Conservation (phyloP, 2,113 vertebrate genomes). For the Zeus faber region DNA sequence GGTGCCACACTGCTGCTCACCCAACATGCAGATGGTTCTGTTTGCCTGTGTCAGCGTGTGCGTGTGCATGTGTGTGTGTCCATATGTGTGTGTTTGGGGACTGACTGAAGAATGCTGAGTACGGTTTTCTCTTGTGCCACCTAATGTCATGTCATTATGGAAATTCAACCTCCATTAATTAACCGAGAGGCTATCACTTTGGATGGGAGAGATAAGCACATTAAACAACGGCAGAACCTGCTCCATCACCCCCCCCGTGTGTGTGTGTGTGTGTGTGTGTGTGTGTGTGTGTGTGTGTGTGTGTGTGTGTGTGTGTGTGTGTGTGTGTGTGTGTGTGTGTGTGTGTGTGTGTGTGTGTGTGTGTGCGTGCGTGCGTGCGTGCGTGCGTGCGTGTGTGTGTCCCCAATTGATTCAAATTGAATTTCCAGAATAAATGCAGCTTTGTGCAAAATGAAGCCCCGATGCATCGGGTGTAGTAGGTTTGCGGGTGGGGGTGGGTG, state of each 20-base stretch:
- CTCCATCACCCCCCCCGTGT: neutral
- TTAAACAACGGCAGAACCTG: slow-evolving; percentile 37
- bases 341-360: neutral
- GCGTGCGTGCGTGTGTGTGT: too few species aligned
- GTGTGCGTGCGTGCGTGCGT: neutral
- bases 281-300: neutral
- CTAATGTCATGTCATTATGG: slow-evolving; percentile 55
- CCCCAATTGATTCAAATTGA: too few species aligned
- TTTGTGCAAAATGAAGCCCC: too few species aligned
- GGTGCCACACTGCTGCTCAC: slow-evolving; percentile 24
- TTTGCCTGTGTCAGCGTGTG: slow-evolving; percentile 41
- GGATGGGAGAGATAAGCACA: slow-evolving; percentile 26
- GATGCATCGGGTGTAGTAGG: too few species aligned
- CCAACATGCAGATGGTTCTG: slow-evolving; percentile 66
- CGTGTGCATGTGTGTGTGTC: slow-evolving; percentile 5
- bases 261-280: slow-evolving; percentile 1
- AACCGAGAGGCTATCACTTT: slow-evolving; percentile 48
- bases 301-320: neutral
- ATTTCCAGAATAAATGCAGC: too few species aligned
- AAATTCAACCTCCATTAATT: slow-evolving; percentile 62
- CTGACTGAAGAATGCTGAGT: slow-evolving; percentile 42
- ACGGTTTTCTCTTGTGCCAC: slow-evolving; percentile 25
- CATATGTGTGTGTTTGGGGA: slow-evolving; percentile 22
- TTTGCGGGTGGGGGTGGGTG: too few species aligned
- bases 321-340: slow-evolving; percentile 13